Conservation (phyloP, 1,140 invertebrate genomes). For the Aphidius gifuensis region DNA sequence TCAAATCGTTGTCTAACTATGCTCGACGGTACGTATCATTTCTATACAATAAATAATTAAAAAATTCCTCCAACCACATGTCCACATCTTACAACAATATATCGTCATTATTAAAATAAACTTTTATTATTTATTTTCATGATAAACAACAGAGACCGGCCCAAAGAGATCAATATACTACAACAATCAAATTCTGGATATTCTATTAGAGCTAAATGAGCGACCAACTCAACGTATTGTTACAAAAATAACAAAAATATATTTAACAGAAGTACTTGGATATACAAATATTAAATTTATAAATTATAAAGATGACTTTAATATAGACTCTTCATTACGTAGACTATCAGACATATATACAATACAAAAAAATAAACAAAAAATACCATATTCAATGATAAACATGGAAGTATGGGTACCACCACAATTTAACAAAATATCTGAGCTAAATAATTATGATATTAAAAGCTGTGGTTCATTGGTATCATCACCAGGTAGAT, state of each 20-base stretch:
- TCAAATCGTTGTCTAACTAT: conserved; percentile 41
- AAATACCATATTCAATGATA: conserved; percentile 62
- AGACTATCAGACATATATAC: conserved; percentile 30
- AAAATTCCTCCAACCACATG: background rate
- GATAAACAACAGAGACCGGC: conserved; percentile 38
- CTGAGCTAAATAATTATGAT: conserved; percentile 42
- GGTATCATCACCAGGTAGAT: conserved; percentile 56
- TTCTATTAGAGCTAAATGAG: conserved; percentile 58
- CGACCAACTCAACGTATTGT: conserved; percentile 62
- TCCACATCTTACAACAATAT: background rate
- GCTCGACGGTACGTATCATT: conserved; percentile 34
- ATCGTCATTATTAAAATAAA: background rate
- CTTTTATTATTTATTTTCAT: conserved; percentile 3
- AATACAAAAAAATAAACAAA: background rate
- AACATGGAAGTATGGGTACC: conserved; percentile 71
- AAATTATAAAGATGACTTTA: conserved; percentile 50
- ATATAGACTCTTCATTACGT: conserved; percentile 43
- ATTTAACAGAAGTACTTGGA: conserved; percentile 63
- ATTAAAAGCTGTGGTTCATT: conserved; percentile 59
- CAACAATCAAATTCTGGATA: conserved; percentile 34
- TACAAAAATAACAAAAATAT: conserved; percentile 64
- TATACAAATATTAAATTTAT: conserved; percentile 59
- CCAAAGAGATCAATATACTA: conserved; percentile 39
- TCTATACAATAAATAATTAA: background rate
- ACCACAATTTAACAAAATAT: conserved; percentile 57